Percentiles rank a stretch among this genome's conserved stretches.
These are phyloP conservation scores for Diarsia dahlii DNA, from an alignment of 2,888 invertebrate genomes.

Conservation along the genomic window DNA sequence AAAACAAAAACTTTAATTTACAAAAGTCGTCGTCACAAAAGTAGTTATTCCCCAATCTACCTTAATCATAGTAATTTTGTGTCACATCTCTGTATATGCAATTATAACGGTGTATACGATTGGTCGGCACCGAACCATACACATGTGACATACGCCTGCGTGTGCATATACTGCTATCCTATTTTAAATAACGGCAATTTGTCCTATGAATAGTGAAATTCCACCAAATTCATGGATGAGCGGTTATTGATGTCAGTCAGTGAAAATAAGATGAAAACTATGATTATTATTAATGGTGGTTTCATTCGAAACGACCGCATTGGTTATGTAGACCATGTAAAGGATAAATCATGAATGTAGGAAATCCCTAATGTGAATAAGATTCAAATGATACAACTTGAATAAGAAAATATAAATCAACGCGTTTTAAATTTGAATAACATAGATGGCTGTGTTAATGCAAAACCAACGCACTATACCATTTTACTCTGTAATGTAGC, in stretches of 20 bases:
- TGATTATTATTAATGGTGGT: slow-evolving; percentile 22
- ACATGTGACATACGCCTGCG: slow-evolving; percentile 79
- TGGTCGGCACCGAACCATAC: slow-evolving; percentile 74
- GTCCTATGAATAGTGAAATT: slow-evolving; percentile 69
- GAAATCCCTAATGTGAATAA: slow-evolving; percentile 55
- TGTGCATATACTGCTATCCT: slow-evolving; percentile 53
- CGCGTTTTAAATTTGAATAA: slow-evolving; percentile 24
- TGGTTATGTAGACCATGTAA: slow-evolving; percentile 31
- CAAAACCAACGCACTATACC: neutral
- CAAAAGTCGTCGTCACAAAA: slow-evolving; percentile 35
- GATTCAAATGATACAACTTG: slow-evolving; percentile 53
- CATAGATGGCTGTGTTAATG: slow-evolving; percentile 4
- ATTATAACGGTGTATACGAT: slow-evolving; percentile 76
- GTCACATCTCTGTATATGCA: slow-evolving; percentile 68
- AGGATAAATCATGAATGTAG: slow-evolving; percentile 49
- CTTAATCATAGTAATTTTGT: slow-evolving; percentile 66
- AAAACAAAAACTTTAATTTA: slow-evolving; percentile 40
- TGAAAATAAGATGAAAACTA: slow-evolving; percentile 51
- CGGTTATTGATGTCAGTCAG: slow-evolving; percentile 71
- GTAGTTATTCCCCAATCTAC: slow-evolving; percentile 48
- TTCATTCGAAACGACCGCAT: slow-evolving; percentile 29
- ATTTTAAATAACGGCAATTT: slow-evolving; percentile 76
- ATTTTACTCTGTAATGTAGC: slow-evolving; percentile 2
- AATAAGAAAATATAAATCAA: slow-evolving; percentile 25
- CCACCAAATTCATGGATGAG: slow-evolving; percentile 68